phyloP scores from a whole-genome alignment of 2,797 vertebrate genomes.

The Lutjanus campechanus region DNA sequence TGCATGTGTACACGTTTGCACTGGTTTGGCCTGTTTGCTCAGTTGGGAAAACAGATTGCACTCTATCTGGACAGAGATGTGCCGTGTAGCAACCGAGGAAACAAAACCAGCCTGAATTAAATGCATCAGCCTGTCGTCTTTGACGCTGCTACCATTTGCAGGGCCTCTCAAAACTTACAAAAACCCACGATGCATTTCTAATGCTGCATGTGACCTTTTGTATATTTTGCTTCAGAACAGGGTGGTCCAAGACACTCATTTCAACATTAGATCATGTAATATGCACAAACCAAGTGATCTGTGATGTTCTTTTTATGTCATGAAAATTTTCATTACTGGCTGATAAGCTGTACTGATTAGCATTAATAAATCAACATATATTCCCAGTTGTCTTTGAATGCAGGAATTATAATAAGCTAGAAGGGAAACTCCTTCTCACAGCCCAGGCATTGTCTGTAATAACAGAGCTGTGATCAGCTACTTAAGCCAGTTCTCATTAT shows the following conservation, averaged over 20 bases:
- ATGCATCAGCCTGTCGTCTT: slow-evolving; percentile 23
- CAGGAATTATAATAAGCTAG: not conserved
- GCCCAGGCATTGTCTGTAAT: not conserved
- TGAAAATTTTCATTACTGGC: not conserved
- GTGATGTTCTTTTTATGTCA: not conserved
- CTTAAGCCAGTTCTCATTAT: slow-evolving; percentile 38
- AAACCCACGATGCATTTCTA: slow-evolving; percentile 49
- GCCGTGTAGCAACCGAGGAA: slow-evolving; percentile 30
- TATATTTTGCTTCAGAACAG: slow-evolving; percentile 11
- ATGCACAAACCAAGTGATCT: slow-evolving; percentile 8
- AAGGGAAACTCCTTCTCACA: not conserved
- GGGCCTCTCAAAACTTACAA: slow-evolving; percentile 21
- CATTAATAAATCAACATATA: not conserved
- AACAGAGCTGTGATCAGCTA: slow-evolving; percentile 31
- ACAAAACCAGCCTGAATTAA: slow-evolving; percentile 27
- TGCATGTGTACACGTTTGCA: not conserved
- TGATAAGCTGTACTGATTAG: not conserved
- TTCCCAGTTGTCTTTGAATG: not conserved
- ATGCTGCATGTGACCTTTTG: slow-evolving; percentile 41
- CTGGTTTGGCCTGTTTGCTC: slow-evolving; percentile 55
- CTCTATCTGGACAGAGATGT: slow-evolving; percentile 45
- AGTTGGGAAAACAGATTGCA: slow-evolving; percentile 70
- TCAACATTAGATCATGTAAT: slow-evolving; percentile 1
- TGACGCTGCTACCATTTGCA: slow-evolving; percentile 49
- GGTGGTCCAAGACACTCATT: not conserved